A percentile compares a stretch with the other conserved stretches of the same genome.
These are phyloP conservation scores for Phaethornis superciliosus DNA, from an alignment of 2,113 vertebrate genomes.

Conservation along the genomic window DNA sequence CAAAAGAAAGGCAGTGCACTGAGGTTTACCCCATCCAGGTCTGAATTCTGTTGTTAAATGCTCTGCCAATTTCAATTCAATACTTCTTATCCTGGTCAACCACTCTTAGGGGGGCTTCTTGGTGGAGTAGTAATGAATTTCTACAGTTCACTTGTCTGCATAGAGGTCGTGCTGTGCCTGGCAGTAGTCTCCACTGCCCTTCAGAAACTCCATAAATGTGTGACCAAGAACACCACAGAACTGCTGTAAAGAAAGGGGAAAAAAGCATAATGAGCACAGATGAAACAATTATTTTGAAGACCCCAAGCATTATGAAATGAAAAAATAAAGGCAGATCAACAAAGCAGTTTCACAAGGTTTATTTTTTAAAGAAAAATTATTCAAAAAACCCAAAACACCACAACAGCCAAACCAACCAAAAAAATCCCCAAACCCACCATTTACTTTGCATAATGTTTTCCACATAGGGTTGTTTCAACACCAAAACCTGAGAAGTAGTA, in stretches of 20 bases:
- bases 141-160: constrained; percentile 99
- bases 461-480: background rate
- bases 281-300: background rate
- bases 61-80: constrained; percentile 82
- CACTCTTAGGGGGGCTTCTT: constrained; percentile 86
- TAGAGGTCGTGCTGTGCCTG: constrained; percentile 99
- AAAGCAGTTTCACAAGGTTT: background rate
- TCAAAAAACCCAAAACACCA: too few relatives aligned
- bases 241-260: constrained; percentile 84
- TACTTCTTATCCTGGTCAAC: constrained; percentile 80
- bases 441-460: background rate
- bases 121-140: constrained; percentile 87
- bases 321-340: background rate
- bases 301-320: background rate
- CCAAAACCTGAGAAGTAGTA: background rate
- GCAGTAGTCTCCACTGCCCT: constrained; percentile 99
- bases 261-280: background rate
- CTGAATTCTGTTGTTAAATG: constrained; percentile 85
- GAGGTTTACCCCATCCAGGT: constrained; percentile 99
- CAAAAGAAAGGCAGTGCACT: constrained; percentile 93
- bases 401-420: too few relatives aligned
- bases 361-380: too few relatives aligned
- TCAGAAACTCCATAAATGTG: constrained; percentile 99
- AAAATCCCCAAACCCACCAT: too few relatives aligned
- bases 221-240: constrained; percentile 99